phyloP scores from a whole-genome alignment of 1,140 invertebrate genomes.

The Drosophila ambigua region DNA sequence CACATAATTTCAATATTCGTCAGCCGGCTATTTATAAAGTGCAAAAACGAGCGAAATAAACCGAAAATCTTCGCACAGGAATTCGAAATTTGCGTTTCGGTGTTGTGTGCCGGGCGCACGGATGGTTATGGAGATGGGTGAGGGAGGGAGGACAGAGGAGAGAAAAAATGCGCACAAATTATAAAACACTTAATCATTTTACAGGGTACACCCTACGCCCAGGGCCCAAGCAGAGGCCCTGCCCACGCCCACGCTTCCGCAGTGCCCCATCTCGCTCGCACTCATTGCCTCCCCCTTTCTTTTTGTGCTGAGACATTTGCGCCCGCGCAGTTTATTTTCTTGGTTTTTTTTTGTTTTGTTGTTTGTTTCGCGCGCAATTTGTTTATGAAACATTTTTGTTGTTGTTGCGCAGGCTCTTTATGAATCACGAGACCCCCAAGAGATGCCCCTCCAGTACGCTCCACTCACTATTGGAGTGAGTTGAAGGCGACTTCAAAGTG shows the following conservation, averaged over 20 bases:
- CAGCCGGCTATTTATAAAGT: constrained; percentile 78
- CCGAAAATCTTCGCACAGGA: constrained; percentile 67
- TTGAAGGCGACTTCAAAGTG: constrained; percentile 75
- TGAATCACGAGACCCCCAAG: constrained; percentile 45
- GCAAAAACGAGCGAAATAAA: constrained; percentile 56
- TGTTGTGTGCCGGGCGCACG: constrained; percentile 68
- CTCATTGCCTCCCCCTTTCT: constrained; percentile 21
- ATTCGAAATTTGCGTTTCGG: constrained; percentile 57
- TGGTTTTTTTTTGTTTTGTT: constrained; percentile 6
- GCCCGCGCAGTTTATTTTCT: constrained; percentile 51
- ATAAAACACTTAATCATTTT: constrained; percentile 70
- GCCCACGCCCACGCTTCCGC: too few species aligned
- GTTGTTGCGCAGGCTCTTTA: constrained; percentile 45
- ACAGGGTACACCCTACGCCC: constrained; percentile 57
- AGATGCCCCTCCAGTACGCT: constrained; percentile 30
- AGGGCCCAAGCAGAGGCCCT: constrained; percentile 1
- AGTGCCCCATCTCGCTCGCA: too few species aligned
- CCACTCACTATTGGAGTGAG: constrained; percentile 11
- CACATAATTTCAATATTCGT: constrained; percentile 82
- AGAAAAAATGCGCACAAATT: constrained; percentile 42
- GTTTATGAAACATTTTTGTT: constrained; percentile 42
- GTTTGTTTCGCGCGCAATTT: constrained; percentile 35
- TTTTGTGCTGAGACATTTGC: constrained; percentile 15
- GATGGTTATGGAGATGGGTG: constrained; percentile 15
- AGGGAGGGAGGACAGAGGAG: constrained; percentile 3